These are phyloP conservation scores for Ophioninae sp. DNA, from an alignment of 2,888 invertebrate genomes.

Conservation along the genomic window DNA sequence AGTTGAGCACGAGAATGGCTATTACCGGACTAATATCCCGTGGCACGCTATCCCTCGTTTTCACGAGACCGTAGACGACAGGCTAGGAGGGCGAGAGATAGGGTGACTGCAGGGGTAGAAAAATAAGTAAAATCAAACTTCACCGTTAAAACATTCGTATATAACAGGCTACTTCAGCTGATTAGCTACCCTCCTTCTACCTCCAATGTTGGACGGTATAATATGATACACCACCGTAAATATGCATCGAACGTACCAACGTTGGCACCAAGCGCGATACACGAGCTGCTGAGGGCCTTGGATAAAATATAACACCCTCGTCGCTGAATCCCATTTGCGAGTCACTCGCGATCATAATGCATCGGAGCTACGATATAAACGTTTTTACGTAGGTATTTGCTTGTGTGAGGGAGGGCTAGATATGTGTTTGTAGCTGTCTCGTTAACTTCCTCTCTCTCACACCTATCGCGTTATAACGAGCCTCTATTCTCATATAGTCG, in stretches of 20 bases:
- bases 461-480: conserved; percentile 53
- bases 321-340: conserved; percentile 65
- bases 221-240: conserved; percentile 41
- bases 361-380: conserved; percentile 6
- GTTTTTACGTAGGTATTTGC: neutral
- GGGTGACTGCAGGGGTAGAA: conserved; percentile 59
- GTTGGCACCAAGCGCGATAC: conserved; percentile 63
- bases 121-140: conserved; percentile 76
- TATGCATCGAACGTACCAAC: conserved; percentile 63
- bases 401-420: neutral
- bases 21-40: conserved; percentile 61
- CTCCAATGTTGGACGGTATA: conserved; percentile 17
- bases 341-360: conserved; percentile 58
- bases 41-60: conserved; percentile 60
- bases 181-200: conserved; percentile 68
- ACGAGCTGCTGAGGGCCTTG: conserved; percentile 67
- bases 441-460: conserved; percentile 33
- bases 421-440: conserved; percentile 43
- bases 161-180: conserved; percentile 74
- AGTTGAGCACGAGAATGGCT: conserved; percentile 54
- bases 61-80: conserved; percentile 30
- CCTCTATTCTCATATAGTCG: conserved; percentile 9
- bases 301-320: conserved; percentile 65
- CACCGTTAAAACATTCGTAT: conserved; percentile 73
- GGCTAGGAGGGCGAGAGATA: neutral